Base-by-base conservation (phyloP, 2,888 invertebrate species). In the Abrostola tripartita region DNA sequence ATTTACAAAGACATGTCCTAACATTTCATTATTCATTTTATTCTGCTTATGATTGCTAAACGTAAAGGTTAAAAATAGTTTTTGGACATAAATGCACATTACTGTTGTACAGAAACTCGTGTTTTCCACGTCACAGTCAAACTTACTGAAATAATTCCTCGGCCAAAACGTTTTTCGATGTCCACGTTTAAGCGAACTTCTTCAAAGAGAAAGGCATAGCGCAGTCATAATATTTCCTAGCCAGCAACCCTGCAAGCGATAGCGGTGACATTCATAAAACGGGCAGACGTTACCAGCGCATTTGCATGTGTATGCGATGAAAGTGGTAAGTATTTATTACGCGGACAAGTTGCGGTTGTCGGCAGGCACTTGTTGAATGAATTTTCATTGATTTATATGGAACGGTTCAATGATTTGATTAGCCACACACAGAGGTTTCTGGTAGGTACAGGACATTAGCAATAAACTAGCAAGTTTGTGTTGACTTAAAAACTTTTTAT, bases 201-300 rank as follows among this genome's bases (percentile, higher is more conserved):
- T 49, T 44, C 37, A n/a, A 51, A 57, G 71, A 38, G 50, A 50
- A 56, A 65, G 42, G 37, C 49, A 52, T 53, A 74, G 35, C 65
- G 75, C 65, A 61, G 75, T 71, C 71, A 66, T 71, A 74, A 71
- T 75, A 72, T 75, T 61, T 71, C 55, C 52, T 50, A 37, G 55
- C 47, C 37, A 52, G 47, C 56, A 67, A 8, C 65, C 64, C 65
- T 71, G 47, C 42, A 55, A 62, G 66, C 65, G 73, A 81, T 82
- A 76, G 60, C 59, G 61, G 62, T 60, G 77, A 72, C 78, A 81
- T 79, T 75, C 77, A 81, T 80, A 83, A 83, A 85, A 81, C 75
- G 69, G 37, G 51, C 72, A 71, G 60, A 59, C 79, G 76, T 79
- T 72, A 74, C 77, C 68, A 68, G 55, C 64, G 69, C 68, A 70